A percentile compares a stretch with the other conserved stretches of the same genome.
phyloP scores from a whole-genome alignment of 1,140 invertebrate species.

The Halotydeus destructor region DNA sequence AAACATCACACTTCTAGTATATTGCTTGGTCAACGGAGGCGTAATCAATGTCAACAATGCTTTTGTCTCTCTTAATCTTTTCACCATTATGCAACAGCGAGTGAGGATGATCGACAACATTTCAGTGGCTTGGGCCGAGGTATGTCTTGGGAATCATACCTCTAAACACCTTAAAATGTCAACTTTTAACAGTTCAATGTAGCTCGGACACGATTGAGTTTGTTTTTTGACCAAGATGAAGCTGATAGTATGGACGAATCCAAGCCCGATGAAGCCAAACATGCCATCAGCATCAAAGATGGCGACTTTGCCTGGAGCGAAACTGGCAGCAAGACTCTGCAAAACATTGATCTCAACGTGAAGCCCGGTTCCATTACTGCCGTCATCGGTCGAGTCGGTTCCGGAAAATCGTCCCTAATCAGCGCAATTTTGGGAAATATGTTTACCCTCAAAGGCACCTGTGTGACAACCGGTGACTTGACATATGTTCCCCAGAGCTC shows the following conservation, averaged over 20 bases:
- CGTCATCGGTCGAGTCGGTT: conserved; percentile 26
- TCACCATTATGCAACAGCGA: conserved; percentile 32
- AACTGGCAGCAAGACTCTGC: conserved; percentile 22
- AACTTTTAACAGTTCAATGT: too few species aligned
- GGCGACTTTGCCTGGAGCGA: conserved; percentile 30
- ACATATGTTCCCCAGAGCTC: conserved; percentile 54
- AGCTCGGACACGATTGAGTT: too few species aligned
- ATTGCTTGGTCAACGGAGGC: conserved; percentile 20
- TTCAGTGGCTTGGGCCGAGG: too few species aligned
- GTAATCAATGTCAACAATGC: conserved; percentile 28
- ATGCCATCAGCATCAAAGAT: conserved; percentile 24
- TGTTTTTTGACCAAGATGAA: too few species aligned
- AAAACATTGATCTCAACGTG: conserved; percentile 24
- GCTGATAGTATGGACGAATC: too few species aligned
- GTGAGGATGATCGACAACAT: too few species aligned
- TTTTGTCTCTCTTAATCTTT: conserved; percentile 32
- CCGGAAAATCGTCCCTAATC: conserved; percentile 25
- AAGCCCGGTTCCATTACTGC: conserved; percentile 23
- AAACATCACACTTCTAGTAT: conserved; percentile 20
- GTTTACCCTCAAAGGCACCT: conserved; percentile 34
- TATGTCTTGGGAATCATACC: too few species aligned
- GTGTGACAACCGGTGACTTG: conserved; percentile 41
- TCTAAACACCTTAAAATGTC: too few species aligned
- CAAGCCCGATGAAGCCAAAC: too few species aligned
- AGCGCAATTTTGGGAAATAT: conserved; percentile 28